Conservation (phyloP, 2,113 vertebrate species). For the Crocuta crocuta region DNA sequence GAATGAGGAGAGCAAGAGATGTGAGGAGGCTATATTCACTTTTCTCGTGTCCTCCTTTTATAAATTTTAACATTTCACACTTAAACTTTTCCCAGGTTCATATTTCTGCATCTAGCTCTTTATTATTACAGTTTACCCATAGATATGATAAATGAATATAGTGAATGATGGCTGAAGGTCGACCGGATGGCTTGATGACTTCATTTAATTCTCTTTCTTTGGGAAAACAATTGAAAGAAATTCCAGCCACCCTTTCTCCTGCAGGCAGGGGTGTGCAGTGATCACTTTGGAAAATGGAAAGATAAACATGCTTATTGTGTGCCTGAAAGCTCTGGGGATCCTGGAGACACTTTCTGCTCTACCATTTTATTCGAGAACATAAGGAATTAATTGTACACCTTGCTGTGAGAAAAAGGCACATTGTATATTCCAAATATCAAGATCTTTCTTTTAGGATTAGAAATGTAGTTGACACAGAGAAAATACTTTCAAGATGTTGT, state of each 20-base stretch:
- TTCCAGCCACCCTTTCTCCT: background rate
- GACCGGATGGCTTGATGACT: constrained; percentile 61
- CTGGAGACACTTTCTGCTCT: background rate
- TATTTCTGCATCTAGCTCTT: background rate
- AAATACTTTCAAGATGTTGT: constrained; percentile 77
- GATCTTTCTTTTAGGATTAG: constrained; percentile 61
- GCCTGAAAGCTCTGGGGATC: background rate
- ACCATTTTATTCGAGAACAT: constrained; percentile 16
- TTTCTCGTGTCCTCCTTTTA: background rate
- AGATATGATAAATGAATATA: background rate
- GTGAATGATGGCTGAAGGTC: constrained; percentile 37
- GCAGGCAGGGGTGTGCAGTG: background rate
- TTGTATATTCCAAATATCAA: constrained; percentile 55
- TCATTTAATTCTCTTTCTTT: constrained; percentile 34
- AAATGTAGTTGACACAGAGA: constrained; percentile 47
- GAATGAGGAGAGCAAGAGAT: background rate
- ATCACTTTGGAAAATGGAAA: constrained; percentile 49
- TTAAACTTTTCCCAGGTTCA: constrained; percentile 10
- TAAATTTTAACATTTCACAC: constrained; percentile 11
- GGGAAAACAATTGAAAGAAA: constrained; percentile 13
- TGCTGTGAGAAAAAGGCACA: background rate
- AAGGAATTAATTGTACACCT: constrained; percentile 68
- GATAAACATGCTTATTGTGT: constrained; percentile 20
- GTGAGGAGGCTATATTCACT: background rate
- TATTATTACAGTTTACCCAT: background rate